Evolutionary conservation across 1,140 invertebrate species (phyloP).

Genomic region (Drosophila kepulauana): DNA sequence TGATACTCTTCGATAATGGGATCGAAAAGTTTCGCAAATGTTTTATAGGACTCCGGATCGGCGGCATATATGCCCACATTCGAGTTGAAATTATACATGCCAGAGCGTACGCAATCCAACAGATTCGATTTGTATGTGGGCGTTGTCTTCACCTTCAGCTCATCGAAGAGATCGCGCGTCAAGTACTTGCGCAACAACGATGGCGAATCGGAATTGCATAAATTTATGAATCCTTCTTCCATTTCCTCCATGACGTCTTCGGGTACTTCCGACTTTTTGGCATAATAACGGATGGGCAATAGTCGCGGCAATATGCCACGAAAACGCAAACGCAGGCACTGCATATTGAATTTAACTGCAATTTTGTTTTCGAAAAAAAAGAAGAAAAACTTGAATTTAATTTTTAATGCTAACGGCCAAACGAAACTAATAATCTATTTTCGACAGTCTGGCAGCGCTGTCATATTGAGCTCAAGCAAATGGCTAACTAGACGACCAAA

Average conservation of each 20-base stretch:
- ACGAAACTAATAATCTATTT: constrained; percentile 4
- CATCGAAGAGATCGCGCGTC: constrained; percentile 94
- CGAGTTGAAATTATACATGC: constrained; percentile 94
- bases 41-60: constrained; percentile 95
- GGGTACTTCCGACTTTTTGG: constrained; percentile 14
- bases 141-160: constrained; percentile 94
- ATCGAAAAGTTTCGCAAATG: constrained; percentile 96
- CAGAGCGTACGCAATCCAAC: constrained; percentile 96
- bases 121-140: constrained; percentile 92
- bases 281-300: neutral
- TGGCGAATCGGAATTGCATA: constrained; percentile 94
- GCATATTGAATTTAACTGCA: constrained; percentile 21
- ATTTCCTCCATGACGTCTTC: constrained; percentile 92
- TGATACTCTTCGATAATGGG: constrained; percentile 99
- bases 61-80: constrained; percentile 98
- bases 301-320: neutral
- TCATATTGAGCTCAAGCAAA: neutral
- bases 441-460: constrained; percentile 21
- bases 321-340: constrained; percentile 4
- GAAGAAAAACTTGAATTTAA: neutral
- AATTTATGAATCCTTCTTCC: constrained; percentile 94
- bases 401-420: constrained; percentile 10
- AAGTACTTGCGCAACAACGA: constrained; percentile 97
- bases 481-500: constrained; percentile 13
- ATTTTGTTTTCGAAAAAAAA: constrained; percentile 4